Percentiles rank a stretch among this genome's conserved stretches.
Conservation (phyloP, 2,888 invertebrate species). For the Leptopilina myrica region DNA sequence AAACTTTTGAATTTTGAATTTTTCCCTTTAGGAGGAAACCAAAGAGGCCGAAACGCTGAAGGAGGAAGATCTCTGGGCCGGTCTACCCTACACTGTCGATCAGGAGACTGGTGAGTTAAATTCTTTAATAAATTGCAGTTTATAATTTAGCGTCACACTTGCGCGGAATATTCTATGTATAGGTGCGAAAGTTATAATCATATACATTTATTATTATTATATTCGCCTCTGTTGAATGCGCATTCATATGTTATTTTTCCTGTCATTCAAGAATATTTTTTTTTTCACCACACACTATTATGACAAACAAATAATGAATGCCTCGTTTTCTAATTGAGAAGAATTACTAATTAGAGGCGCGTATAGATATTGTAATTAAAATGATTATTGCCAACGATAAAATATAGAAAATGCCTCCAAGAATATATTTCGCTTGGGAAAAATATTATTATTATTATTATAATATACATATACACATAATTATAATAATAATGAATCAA, state of each 20-base stretch:
- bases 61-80: constrained; percentile 87
- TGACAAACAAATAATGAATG: constrained; percentile 6
- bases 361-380: not conserved
- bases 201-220: not conserved
- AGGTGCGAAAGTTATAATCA: not conserved
- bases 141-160: constrained; percentile 4
- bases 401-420: too few species aligned
- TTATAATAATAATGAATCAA: not conserved
- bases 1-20: constrained; percentile 4
- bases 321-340: constrained; percentile 20
- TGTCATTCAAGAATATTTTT: constrained; percentile 16
- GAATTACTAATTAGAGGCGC: constrained; percentile 12
- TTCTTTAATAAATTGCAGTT: constrained; percentile 12
- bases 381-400: constrained; percentile 5
- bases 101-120: constrained; percentile 88
- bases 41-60: constrained; percentile 66
- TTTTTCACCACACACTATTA: not conserved
- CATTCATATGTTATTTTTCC: constrained; percentile 16
- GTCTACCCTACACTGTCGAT: constrained; percentile 89
- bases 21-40: constrained; percentile 63
- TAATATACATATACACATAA: not conserved
- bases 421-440: not conserved
- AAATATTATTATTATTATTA: not conserved
- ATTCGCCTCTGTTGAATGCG: not conserved
- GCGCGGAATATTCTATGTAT: not conserved